Base-by-base conservation (phyloP, 2,888 invertebrate species). In the Scaptodrosophila latifasciaeformis region DNA sequence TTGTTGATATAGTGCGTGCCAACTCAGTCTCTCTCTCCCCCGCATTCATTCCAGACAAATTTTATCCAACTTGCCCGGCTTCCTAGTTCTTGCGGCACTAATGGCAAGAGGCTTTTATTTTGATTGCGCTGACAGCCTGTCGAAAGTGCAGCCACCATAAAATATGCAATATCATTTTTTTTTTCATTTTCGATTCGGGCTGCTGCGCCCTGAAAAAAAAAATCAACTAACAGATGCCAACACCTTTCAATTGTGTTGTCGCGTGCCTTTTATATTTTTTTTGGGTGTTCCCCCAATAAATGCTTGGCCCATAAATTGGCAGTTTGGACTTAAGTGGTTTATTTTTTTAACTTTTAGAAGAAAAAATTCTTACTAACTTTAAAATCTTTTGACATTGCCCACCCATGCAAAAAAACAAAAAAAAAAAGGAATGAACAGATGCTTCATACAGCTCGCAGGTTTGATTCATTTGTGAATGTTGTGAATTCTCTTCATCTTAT, bases 401-500 rank as follows among this genome's bases (percentile, higher is more conserved):
- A 3, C 12, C 12, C n/a, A 31, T 10, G 9, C 13, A 37, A 17
- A 18, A 24, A 13, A 7, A 29, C 4, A 17, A 18, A 24, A 13
- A 7, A 29, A 4, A 6, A 50, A 64, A 82, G 82, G 77, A 72
- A 49, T 64, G 48, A 81, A 67, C 66, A 80, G 69, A 57, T 82
- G 82, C 63, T 82, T 82, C 61, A 80, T 83, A 49, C 68, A 59
- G 70, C 65, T 82, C 13, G 70, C 68, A 82, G 82, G 82, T 82
- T 82, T 53, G 76, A 24, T 24, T 24, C 24, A 7, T 24, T 3
- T 24, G 24, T 24, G 24, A 3, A 24, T 24, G 24, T n/a, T 24
- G 24, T 24, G 24, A 5, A 7, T 24, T 24, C 7, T 3, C 3
- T 24, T 24, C 24, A 24, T 24, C 24, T 24, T n/a, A n/a, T n/a